Base-by-base conservation (phyloP, 2,888 invertebrate species). In the Drosophila percnosoma region DNA sequence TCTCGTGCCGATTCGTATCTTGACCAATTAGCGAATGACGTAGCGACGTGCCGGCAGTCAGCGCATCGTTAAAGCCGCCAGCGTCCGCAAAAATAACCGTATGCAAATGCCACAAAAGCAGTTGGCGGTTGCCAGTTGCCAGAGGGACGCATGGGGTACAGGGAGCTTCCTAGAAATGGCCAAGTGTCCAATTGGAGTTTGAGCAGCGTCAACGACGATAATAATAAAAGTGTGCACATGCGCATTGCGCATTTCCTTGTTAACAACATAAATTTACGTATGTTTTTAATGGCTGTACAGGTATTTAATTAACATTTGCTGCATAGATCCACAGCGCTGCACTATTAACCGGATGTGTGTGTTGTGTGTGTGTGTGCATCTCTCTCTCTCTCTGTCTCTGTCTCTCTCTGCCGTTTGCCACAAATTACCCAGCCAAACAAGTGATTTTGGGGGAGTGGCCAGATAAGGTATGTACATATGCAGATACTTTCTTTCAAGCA, bases 241-340 rank as follows among this genome's bases (percentile, higher is more conserved):
- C 78, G 81, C 87, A 83, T 69, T 80, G 89, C 89, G 86, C 82
- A 87, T 80, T 86, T 86, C 88, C 82, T 89, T 80, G 90, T 89
- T 86, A 89, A 82, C 89, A 83, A 81, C 90, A 87, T 89, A 87
- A 89, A 89, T 89, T 89, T 80, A 82, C 86, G 75, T 89, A 87
- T 78, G 88, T 85, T 87, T 88, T 88, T 80, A 80, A 87, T 86
- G 81, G 88, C 68, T 73, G 78, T 79, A 80, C 83, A 85, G 86
- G 88, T 87, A 89, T 89, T 89, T 87, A 89, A 87, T 89, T 87
- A 89, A 88, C 86, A 87, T 82, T 89, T 72, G 78, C 68, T 71
- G 68, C 66, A 72, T 73, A 64, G 63, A 80, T 60, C 52, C 72
- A 71, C 52, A 55, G 21, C 45, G 21, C 21, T 29, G 48, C 51